Conservation (phyloP, 1,140 invertebrate genomes). For the Pseudomyrmex sp. region DNA sequence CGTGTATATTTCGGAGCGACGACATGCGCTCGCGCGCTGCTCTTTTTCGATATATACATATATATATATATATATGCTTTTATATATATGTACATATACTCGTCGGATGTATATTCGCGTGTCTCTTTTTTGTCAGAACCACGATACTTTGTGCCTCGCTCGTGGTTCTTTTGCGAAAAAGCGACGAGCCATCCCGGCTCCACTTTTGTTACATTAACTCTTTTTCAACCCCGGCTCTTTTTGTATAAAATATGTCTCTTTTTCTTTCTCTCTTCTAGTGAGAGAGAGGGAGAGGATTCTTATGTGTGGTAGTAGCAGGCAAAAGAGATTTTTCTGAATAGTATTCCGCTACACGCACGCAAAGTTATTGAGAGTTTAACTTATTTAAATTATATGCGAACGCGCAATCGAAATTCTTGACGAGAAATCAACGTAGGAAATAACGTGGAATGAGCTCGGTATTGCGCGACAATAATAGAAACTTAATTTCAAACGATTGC, state of each 20-base stretch:
- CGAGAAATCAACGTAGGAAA: too few relatives aligned
- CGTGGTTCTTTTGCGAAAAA: conserved; percentile 17
- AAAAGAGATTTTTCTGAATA: too few relatives aligned
- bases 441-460: too few relatives aligned
- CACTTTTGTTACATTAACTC: conserved; percentile 15
- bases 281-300: neutral
- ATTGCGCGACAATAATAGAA: too few relatives aligned
- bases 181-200: neutral
- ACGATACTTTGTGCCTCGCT: conserved; percentile 5
- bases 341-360: too few relatives aligned
- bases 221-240: conserved; percentile 2
- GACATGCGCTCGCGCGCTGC: neutral
- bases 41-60: too few relatives aligned
- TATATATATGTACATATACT: neutral
- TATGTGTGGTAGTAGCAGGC: too few relatives aligned
- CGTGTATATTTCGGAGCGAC: neutral
- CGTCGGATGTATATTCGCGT: neutral
- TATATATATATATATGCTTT: neutral
- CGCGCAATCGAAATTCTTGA: too few relatives aligned
- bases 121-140: conserved; percentile 30
- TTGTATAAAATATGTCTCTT: conserved; percentile 2
- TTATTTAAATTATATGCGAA: too few relatives aligned
- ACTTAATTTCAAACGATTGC: too few relatives aligned
- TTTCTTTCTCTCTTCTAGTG: neutral
- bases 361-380: too few relatives aligned